phyloP scores from a whole-genome alignment of 2,797 vertebrate species.

The Phrynocephalus guinanensis region DNA sequence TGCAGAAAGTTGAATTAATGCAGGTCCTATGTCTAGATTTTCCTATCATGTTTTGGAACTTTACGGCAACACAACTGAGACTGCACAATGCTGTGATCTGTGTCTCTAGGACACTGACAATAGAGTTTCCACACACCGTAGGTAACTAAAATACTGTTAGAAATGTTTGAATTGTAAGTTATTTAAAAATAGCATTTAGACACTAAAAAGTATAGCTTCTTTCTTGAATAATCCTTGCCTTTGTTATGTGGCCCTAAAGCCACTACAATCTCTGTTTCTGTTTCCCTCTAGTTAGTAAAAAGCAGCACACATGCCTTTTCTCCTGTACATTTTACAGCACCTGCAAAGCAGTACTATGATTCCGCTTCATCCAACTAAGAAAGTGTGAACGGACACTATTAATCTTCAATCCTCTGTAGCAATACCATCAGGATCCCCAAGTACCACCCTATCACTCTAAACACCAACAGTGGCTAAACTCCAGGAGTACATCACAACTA shows the following conservation, averaged over 20 bases:
- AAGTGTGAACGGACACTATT: too few relatives aligned
- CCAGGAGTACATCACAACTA: too few relatives aligned
- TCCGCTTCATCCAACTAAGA: too few relatives aligned
- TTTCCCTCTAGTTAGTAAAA: neutral
- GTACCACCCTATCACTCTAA: too few relatives aligned
- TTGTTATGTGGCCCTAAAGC: neutral
- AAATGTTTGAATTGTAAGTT: neutral
- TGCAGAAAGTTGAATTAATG: neutral
- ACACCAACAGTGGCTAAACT: too few relatives aligned
- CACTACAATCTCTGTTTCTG: neutral
- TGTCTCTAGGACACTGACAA: too few relatives aligned
- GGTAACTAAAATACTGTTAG: neutral
- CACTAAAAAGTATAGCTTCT: neutral
- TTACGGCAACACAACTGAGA: neutral
- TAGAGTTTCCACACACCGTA: neutral
- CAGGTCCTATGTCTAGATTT: neutral
- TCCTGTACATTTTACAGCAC: too few relatives aligned
- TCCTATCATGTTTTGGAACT: neutral
- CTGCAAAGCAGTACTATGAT: too few relatives aligned
- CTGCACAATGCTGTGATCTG: too few relatives aligned
- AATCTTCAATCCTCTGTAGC: too few relatives aligned
- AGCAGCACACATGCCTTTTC: too few relatives aligned
- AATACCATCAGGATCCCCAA: too few relatives aligned
- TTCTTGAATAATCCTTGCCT: neutral
- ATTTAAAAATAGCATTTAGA: neutral